Conservation (phyloP, 2,797 vertebrate species). For the Sciurus carolinensis region DNA sequence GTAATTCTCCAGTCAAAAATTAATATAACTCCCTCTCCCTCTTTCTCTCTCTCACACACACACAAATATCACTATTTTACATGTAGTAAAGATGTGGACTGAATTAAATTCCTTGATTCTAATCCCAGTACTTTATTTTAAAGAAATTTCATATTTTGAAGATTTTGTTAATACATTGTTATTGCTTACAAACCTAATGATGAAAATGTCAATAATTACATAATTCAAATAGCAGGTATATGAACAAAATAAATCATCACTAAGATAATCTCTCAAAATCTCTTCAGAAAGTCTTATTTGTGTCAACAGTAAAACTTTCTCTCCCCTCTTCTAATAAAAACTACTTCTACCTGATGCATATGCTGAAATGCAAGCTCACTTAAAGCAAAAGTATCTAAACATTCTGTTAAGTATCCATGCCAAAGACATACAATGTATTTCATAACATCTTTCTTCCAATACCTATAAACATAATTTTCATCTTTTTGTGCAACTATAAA, state of each 20-base stretch:
- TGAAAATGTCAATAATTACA: slow-evolving; percentile 68
- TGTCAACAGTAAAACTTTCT: slow-evolving; percentile 65
- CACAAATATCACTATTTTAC: background rate
- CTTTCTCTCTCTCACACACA: background rate
- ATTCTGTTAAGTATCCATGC: slow-evolving; percentile 41
- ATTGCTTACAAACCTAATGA: slow-evolving; percentile 16
- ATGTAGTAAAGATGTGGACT: background rate
- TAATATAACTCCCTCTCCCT: background rate
- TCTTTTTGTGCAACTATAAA: slow-evolving; percentile 33
- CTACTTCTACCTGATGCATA: slow-evolving; percentile 15
- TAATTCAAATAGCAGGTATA: background rate
- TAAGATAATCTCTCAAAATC: slow-evolving; percentile 58
- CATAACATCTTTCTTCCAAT: slow-evolving; percentile 42
- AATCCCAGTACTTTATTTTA: slow-evolving; percentile 29
- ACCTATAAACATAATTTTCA: slow-evolving; percentile 45
- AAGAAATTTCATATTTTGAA: slow-evolving; percentile 29
- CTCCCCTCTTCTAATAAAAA: slow-evolving; percentile 15
- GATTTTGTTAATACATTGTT: slow-evolving; percentile 12
- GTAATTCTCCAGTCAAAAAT: slow-evolving; percentile 70
- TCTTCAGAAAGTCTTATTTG: background rate
- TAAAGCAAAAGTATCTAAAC: slow-evolving; percentile 12
- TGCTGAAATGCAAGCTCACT: slow-evolving; percentile 63
- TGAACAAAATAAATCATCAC: slow-evolving; percentile 29
- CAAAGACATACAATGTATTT: slow-evolving; percentile 30
- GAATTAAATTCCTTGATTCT: slow-evolving; percentile 34